Base-by-base conservation (phyloP, 2,888 invertebrate species). In the Tetragonula carbonaria region DNA sequence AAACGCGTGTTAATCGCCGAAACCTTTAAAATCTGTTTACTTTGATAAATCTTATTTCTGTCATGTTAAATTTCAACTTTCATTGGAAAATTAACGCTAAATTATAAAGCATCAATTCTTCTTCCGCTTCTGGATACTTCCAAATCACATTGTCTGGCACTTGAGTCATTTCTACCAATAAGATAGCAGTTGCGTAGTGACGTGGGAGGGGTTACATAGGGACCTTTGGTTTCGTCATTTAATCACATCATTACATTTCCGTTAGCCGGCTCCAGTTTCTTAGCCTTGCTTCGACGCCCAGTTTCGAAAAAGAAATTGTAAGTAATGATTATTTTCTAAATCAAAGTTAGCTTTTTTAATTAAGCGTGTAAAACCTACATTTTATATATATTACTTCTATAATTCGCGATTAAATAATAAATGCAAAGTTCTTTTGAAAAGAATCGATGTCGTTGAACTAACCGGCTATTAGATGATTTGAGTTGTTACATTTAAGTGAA, bases 111-210 rank as follows among this genome's bases (percentile, higher is more conserved):
- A 38, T n/a, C 13, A 21, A 18, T 45, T 18, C 8, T 45, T 59
- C 72, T 72, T 59, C 72, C 57, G 11, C 8, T 72, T 59, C 72
- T 59, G 11, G 59, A 72, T 72, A 23, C 28, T 59, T 50, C 59
- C 23, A 59, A 13, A 21, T 23, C 4, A 18, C 11, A 38, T 71
- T 4, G 13, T 23, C 38, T 18, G 11, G 2, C 11, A 23, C n/a
- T 5, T 59, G 23, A 45, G 2, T 2, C 21, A 28, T 2, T 1
- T 65, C 74, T 5, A 23, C 74, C 65, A 74, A 74, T 74, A 33
- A 21, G 14, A 18, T 13, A 16, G 11, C 18, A 21, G 63, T 51
- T 51, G 38, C 13, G 18, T 65, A 18, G 63, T 4, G 21, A 8
- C 8, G 18, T 23, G 33, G 0, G 63, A n/a, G 1, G 16, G 21